Conservation (phyloP, 2,888 invertebrate species). For the Actias luna region DNA sequence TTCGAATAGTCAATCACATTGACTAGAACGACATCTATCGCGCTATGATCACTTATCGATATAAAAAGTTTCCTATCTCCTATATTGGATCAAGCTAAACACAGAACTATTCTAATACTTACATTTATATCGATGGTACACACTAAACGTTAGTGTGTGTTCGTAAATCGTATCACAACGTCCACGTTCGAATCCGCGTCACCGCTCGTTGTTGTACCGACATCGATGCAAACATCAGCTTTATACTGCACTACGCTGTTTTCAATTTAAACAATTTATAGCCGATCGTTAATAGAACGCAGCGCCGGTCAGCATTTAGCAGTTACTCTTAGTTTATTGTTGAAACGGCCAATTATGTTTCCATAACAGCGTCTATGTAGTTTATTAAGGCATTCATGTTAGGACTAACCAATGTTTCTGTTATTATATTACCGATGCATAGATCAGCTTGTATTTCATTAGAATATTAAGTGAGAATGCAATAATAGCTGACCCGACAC, state of each 20-base stretch:
- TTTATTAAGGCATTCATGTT: not conserved
- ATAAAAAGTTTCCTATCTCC: too few relatives aligned
- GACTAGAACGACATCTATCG: too few relatives aligned
- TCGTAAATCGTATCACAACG: not conserved
- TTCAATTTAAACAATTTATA: constrained; percentile 18
- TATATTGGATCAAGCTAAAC: too few relatives aligned
- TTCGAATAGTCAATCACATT: too few relatives aligned
- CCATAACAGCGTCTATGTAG: not conserved
- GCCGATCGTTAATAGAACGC: not conserved
- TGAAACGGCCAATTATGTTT: not conserved
- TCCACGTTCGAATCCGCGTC: not conserved
- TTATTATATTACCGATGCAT: too few relatives aligned
- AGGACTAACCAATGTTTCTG: too few relatives aligned
- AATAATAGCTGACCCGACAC: too few relatives aligned
- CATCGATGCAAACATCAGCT: constrained; percentile 7
- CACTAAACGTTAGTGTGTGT: not conserved
- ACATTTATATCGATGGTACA: not conserved
- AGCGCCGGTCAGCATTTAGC: not conserved
- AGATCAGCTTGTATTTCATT: too few relatives aligned
- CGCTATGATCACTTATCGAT: too few relatives aligned
- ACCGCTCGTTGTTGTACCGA: not conserved
- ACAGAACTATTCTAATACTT: not conserved
- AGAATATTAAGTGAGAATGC: too few relatives aligned
- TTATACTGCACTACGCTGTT: constrained; percentile 4
- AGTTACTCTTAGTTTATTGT: not conserved